phyloP scores from a whole-genome alignment of 1,140 invertebrate species.

The Anastrepha obliqua region DNA sequence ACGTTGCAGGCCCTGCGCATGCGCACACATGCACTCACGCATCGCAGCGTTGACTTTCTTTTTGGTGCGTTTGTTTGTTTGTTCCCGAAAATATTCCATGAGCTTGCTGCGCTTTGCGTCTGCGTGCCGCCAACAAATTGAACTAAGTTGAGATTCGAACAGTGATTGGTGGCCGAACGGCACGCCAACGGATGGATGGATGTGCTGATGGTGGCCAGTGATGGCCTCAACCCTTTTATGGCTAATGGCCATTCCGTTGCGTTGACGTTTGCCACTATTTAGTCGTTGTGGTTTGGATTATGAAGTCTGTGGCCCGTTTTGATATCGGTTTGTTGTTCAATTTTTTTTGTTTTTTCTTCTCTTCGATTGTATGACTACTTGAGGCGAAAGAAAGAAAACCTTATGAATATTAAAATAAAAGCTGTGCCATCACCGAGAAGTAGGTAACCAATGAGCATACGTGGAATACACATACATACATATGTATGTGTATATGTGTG shows the following conservation, averaged over 20 bases:
- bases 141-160: constrained; percentile 26
- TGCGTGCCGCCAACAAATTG: not conserved
- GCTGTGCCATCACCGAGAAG: constrained; percentile 46
- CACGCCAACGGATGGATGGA: not conserved
- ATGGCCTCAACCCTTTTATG: constrained; percentile 27
- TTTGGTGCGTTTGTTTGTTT: not conserved
- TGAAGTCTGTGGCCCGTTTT: not conserved
- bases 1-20: not conserved
- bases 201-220: constrained; percentile 4
- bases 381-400: not conserved
- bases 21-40: not conserved
- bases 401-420: constrained; percentile 51
- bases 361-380: not conserved
- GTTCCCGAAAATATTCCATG: not conserved
- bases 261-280: not conserved
- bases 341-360: constrained; percentile 7
- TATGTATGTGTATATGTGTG: not conserved
- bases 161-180: constrained; percentile 7
- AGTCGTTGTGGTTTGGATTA: not conserved
- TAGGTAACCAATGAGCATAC: constrained; percentile 13
- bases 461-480: no score
- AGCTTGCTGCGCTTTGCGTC: not conserved
- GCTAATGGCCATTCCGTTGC: constrained; percentile 26
- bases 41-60: constrained; percentile 22
- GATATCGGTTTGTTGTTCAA: not conserved